Evolutionary conservation across 1,140 invertebrate genomes (phyloP), one percentile per base, ranked within the genome.

Genomic region (Leptestheria dahalacensis): DNA sequence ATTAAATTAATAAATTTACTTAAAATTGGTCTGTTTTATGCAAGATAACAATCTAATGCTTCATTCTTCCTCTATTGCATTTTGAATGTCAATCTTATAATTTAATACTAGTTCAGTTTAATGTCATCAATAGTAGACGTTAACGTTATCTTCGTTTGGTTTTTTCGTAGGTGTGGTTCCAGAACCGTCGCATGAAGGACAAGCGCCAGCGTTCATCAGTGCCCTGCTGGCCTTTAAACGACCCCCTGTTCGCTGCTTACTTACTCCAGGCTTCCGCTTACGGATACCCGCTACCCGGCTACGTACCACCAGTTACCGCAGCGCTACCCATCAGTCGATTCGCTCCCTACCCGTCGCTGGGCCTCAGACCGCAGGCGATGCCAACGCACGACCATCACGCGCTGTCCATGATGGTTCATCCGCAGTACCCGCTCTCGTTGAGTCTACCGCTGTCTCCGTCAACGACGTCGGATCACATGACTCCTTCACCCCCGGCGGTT

Each of bases 121-220:
- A n/a, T n/a, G n/a, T n/a, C n/a, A n/a, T n/a, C n/a, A n/a, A n/a
- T n/a, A n/a, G n/a, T n/a, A n/a, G n/a, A n/a, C n/a, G n/a, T n/a
- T n/a, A n/a, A n/a, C n/a, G n/a, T n/a, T n/a, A n/a, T n/a, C n/a
- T n/a, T n/a, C n/a, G n/a, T n/a, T n/a, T n/a, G n/a, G n/a, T n/a
- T n/a, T n/a, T n/a, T 66, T 74, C 71, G 1, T 75, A 93, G 90
- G 92, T 98, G 2, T 98, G 95, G 95, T 98, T 98, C 70, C 95
- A 98, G 79, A 98, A 98, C 68, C 80, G 95, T 12, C 78, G 95
- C n/a, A 98, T 98, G 95, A 98, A 98, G 70, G 92, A 97, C 74
- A 98, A 97, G 67, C 78, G 94, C 0, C 93, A 98, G 69, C 73
- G 91, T 9, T 84, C 96, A 72, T 88, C 92, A 0, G 80, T 97